Percentiles rank a stretch among this genome's conserved stretches.
Conservation (phyloP, 35 echinoderm and acorn worm species). For the Apostichopus parvimensis region DNA sequence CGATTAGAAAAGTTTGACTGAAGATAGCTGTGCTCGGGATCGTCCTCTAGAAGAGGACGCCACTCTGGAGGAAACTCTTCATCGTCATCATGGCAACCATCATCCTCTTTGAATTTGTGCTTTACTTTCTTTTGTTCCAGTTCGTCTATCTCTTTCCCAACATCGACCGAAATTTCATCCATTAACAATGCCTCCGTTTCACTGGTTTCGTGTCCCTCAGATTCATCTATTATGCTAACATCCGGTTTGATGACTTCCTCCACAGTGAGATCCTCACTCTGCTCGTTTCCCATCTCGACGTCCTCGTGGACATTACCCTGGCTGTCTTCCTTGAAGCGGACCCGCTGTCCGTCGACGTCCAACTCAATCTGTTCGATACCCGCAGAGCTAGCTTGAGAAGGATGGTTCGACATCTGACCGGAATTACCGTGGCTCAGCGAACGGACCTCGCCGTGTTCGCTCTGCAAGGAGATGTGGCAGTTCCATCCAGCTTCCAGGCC, state of each 20-base stretch:
- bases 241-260: not conserved
- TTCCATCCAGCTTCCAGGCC: constrained; percentile 98
- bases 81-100: not conserved
- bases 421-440: not conserved
- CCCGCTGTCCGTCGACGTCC: constrained; percentile 59
- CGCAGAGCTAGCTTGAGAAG: constrained; percentile 18
- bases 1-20: not conserved
- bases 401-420: not conserved
- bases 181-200: not conserved
- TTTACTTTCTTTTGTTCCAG: not conserved
- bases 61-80: not conserved
- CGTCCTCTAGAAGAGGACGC: constrained; percentile 12
- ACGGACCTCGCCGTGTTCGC: constrained; percentile 28
- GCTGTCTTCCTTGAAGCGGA: constrained; percentile 61
- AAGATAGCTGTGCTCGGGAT: not conserved
- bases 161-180: not conserved
- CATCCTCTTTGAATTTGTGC: not conserved
- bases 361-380: constrained; percentile 55
- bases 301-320: constrained; percentile 41
- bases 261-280: not conserved
- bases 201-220: not conserved
- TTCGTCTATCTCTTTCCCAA: not conserved
- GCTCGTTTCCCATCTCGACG: not conserved
- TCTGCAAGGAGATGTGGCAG: constrained; percentile 94
- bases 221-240: not conserved